Base-by-base conservation (phyloP, 2,888 invertebrate species). In the Nemotelus pantherinus region DNA sequence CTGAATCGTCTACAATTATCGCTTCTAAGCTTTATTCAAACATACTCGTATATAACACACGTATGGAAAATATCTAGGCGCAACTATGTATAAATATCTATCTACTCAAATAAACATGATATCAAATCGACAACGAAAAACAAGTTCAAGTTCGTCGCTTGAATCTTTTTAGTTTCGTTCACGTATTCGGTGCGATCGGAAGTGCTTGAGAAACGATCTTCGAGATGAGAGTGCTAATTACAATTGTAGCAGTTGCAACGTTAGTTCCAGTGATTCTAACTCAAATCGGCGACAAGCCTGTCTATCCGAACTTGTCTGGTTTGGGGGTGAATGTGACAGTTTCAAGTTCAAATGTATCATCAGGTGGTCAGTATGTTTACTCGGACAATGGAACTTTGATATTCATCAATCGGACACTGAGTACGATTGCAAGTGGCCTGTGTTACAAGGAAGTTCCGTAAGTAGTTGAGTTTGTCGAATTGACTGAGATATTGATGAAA, bases 401-500 rank as follows among this genome's bases (percentile, higher is more conserved):
- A 65, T 87, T 87, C 65, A 84, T 86, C 60, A 87, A 87, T 76
- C 82, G 83, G 57, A 87, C 87, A 6, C 84, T 88, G 5, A 83
- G 84, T 0, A 82, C 82, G 1, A 86, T 87, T 83, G 83, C 86
- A 58, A 82, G 84, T 63, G 87, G 87, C 3, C 72, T 87, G 72
- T 87, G 87, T 77, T 83, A 80, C 77, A 86, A 82, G 76, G 87
- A 87, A 84, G 87, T 87, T 63, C 85, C 86, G 87, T 87, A 84
- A 86, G 87, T 86, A 76, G 58, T 9, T 41, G 41, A 55, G 6
- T 6, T 71, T 58, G 5, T n/a, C 6, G 47, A n/a, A 45, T 45
- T 6, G 9, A 39, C 45, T 41, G 41, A 44, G 5, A 41, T 39
- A 1, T 2, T 44, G 39, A 53, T n/a, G 55, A 45, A 44, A 57